Base-by-base conservation (phyloP, 2,888 invertebrate genomes). In the Endomychus coccineus region DNA sequence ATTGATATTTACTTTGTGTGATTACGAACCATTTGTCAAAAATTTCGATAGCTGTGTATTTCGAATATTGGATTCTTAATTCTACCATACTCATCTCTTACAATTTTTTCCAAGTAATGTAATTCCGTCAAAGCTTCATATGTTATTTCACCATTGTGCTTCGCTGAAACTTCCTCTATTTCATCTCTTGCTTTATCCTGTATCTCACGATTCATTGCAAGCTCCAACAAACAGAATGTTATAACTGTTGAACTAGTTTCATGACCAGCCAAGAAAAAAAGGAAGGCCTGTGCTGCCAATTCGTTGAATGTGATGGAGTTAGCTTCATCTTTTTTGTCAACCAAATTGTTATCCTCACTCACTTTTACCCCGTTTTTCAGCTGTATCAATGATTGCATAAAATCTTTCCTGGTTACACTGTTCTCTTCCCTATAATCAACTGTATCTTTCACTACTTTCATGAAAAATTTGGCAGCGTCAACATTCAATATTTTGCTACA, bases 241-340 rank as follows among this genome's bases (percentile, higher is more conserved):
- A 70, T 55, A 5, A 67, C 62, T 2, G 68, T 64, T 4, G 66
- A 61, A 0, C 71, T 70, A 1, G 73, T 71, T 49, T 73, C 73
- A 36, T 69, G 72, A 1, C 73, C 73, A 4, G 69, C 73, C 1
- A 61, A 30, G 36, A 71, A 71, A 45, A 77, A 74, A 0, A 71
- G 48, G 16, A 42, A 48, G 2, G 42, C 35, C 37, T 77, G 73
- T 0, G 73, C 66, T 0, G 69, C 64, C 2, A 75, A 39, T 16
- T 73, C 43, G 1, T 44, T 33, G 7, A 45, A 27, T 4, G 31
- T 16, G 9, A 37, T 12, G 1, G 6, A 25, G 11, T 16, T 24
- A 13, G 15, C 16, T n/a, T 10, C 19, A 25, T 31, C 25, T 28
- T 38, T 35, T 12, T 36, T 39, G 2, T 39, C 15, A 15, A n/a